Evolutionary conservation across 2,888 invertebrate species (phyloP).

Genomic region (Panzeria rudis): DNA sequence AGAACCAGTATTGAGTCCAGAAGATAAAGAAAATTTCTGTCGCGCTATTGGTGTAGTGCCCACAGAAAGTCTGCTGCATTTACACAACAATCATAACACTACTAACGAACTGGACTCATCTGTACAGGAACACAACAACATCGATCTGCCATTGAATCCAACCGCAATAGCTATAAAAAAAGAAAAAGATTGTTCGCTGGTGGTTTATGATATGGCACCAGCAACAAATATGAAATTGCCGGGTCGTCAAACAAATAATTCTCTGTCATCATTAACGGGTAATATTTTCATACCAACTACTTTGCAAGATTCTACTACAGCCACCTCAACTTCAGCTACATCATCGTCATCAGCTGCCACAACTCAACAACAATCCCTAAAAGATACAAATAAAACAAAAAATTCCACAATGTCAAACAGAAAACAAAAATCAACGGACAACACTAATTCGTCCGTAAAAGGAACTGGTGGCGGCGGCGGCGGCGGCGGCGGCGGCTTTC

Average conservation of each 20-base stretch:
- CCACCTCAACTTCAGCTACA: slow-evolving; percentile 57
- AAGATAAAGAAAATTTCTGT: slow-evolving; percentile 81
- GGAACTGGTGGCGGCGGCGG: slow-evolving; percentile 15
- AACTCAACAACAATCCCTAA: slow-evolving; percentile 48
- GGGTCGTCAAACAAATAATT: slow-evolving; percentile 94
- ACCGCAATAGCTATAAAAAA: slow-evolving; percentile 60
- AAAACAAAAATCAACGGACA: slow-evolving; percentile 68
- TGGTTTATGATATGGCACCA: slow-evolving; percentile 81
- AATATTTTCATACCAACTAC: slow-evolving; percentile 89
- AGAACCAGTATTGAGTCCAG: slow-evolving; percentile 78
- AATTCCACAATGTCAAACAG: slow-evolving; percentile 64
- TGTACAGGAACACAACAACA: slow-evolving; percentile 51
- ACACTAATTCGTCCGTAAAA: slow-evolving; percentile 33
- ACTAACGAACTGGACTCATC: slow-evolving; percentile 57
- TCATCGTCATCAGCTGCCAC: slow-evolving; percentile 42
- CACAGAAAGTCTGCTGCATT: slow-evolving; percentile 71
- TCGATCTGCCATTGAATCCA: slow-evolving; percentile 45
- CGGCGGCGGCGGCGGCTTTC: slow-evolving; percentile 6
- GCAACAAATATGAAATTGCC: slow-evolving; percentile 83
- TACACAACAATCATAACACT: slow-evolving; percentile 57
- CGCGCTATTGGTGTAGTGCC: slow-evolving; percentile 78
- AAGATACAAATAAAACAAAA: slow-evolving; percentile 67
- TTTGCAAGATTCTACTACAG: slow-evolving; percentile 65
- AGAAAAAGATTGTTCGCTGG: slow-evolving; percentile 61
- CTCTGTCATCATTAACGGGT: slow-evolving; percentile 92